Base-by-base conservation (phyloP, 2,888 invertebrate genomes). In the Hoplodrina ambigua region DNA sequence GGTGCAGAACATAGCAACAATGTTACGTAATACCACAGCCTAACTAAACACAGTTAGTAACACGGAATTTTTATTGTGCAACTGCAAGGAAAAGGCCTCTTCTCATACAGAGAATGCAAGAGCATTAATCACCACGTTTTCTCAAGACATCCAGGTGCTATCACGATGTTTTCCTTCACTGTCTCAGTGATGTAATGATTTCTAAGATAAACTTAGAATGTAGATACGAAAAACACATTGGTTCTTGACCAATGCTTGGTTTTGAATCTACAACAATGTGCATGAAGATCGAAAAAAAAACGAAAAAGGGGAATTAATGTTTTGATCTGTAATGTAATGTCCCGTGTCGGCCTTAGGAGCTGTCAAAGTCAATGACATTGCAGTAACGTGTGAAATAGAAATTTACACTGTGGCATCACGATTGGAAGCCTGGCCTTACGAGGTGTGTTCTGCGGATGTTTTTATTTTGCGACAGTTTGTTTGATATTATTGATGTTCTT, bases 401-500 rank as follows among this genome's bases (percentile, higher is more conserved):
- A 49, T 33, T 17, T 46, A 37, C 4, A n/a, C 4, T 17, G 44
- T 15, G 25, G 25, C 33, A 55, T 10, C 6, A n/a, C 4, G 11
- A 62, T 61, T 61, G 53, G 25, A 15, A 20, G 10, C 41, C 15
- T 15, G 15, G 10, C 7, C 15, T 30, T 52, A 33, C 15, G 0
- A 25, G 19, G 33, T 46, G 8, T n/a, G n/a, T n/a, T 37, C 1
- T 53, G 1, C 3, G 8, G 6, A n/a, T 50, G 10, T 37, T 13
- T 13, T 37, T 19, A 60, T 37, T 72, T 25, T 46, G 46, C 17
- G 46, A 53, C 19, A 54, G 44, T 57, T 50, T 50, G 10, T 75
- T 49, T 19, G 41, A n/a, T 25, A 25, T 30, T 33, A 17, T 17
- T 20, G 11, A 50, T 58, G 20, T 25, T 20, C 17, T 61, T 44